Percentiles rank a stretch among this genome's conserved stretches.
These are phyloP conservation scores for Lagopus muta DNA, from an alignment of 2,113 vertebrate genomes.

Conservation along the genomic window DNA sequence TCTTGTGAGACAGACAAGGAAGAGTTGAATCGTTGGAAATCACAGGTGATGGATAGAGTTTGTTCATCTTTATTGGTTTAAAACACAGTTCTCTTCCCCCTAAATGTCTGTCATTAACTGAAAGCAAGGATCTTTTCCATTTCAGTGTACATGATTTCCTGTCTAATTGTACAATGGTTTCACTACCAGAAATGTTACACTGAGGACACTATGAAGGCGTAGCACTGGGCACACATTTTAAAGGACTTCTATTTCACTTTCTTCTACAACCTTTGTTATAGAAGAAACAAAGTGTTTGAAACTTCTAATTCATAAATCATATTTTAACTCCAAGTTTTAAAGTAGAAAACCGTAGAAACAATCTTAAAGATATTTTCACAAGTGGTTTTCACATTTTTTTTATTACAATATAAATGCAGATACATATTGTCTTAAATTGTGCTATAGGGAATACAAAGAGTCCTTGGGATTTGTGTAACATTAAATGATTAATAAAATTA, in stretches of 20 bases:
- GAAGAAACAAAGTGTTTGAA: not conserved
- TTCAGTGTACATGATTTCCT: not conserved
- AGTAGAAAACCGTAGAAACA: not conserved
- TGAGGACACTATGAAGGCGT: not conserved
- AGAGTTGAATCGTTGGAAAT: not conserved
- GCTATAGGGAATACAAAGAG: not conserved
- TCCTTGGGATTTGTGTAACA: not conserved
- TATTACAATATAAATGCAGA: not conserved
- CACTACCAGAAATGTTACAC: not conserved
- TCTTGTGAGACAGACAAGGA: not conserved
- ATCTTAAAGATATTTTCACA: not conserved
- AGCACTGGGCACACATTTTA: not conserved
- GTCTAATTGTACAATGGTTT: not conserved
- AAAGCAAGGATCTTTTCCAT: not conserved
- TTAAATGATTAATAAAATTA: not conserved
- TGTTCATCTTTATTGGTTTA: not conserved
- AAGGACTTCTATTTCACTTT: not conserved
- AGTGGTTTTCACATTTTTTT: not conserved
- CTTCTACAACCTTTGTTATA: not conserved
- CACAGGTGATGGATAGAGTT: not conserved
- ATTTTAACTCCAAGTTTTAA: not conserved
- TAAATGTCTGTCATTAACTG: not conserved
- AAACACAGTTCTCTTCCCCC: not conserved
- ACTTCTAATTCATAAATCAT: not conserved
- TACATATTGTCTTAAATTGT: not conserved